Conservation (phyloP, 2,113 vertebrate species). For the Sarotherodon lohbergeri region DNA sequence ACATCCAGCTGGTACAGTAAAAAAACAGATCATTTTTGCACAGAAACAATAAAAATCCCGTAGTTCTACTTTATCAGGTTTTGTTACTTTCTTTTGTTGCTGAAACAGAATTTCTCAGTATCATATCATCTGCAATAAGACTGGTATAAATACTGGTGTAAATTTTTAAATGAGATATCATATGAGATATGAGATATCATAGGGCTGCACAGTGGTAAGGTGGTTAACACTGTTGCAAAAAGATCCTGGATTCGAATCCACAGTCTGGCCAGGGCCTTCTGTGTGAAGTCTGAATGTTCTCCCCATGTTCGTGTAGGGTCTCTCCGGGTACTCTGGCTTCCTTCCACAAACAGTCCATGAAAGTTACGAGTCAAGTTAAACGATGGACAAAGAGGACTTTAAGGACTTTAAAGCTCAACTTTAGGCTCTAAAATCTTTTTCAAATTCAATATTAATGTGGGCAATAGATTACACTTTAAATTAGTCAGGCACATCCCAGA, state of each 20-base stretch:
- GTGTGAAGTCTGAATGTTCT: neutral
- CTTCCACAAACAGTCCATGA: neutral
- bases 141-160: neutral
- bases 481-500: neutral
- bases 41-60: rapidly evolving
- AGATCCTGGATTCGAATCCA: rapidly evolving
- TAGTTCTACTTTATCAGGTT: neutral
- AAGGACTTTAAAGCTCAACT: neutral
- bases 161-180: neutral
- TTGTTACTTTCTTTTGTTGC: neutral
- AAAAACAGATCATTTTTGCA: rapidly evolving
- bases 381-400: neutral
- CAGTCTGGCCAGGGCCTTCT: neutral
- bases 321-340: neutral
- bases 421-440: too few relatives aligned
- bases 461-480: neutral
- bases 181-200: neutral
- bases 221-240: neutral
- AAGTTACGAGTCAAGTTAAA: neutral
- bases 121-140: neutral
- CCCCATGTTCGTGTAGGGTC: neutral
- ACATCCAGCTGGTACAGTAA: neutral
- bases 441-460: too few relatives aligned
- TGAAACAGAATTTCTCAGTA: neutral
- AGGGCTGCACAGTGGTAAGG: neutral